A percentile compares a stretch with the other conserved stretches of the same genome.
phyloP scores from a whole-genome alignment of 2,113 vertebrate genomes.

The Porphyrio hochstetteri region DNA sequence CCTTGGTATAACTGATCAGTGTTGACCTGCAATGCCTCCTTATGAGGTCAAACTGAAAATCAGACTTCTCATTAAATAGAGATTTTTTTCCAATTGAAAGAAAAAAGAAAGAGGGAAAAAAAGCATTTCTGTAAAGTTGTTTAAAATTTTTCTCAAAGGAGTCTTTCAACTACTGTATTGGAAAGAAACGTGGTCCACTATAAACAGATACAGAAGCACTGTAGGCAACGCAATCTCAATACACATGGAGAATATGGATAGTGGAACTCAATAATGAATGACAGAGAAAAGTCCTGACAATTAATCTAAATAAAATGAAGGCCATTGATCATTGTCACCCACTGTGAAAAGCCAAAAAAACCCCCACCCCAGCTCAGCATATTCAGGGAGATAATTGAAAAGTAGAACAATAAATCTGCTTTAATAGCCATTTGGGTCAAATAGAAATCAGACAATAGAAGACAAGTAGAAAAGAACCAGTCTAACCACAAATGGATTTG shows the following conservation, averaged over 20 bases:
- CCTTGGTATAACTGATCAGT: neutral
- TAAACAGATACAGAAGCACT: neutral
- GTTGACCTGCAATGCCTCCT: neutral
- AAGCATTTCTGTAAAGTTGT: neutral
- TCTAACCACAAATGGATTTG: neutral
- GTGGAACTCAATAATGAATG: neutral
- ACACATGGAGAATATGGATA: slow-evolving; percentile 6
- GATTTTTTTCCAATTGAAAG: neutral
- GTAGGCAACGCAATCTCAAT: neutral
- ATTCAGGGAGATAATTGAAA: slow-evolving; percentile 7
- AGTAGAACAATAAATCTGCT: neutral
- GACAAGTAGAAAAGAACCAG: neutral
- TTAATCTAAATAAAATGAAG: slow-evolving; percentile 44
- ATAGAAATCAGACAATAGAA: neutral
- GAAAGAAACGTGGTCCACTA: neutral
- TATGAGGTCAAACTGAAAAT: neutral
- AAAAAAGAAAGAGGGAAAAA: neutral
- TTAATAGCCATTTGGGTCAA: neutral
- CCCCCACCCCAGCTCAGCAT: neutral
- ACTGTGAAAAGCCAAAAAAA: neutral
- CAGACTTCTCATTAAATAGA: neutral
- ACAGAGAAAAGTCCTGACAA: slow-evolving; percentile 23
- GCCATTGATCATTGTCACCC: slow-evolving; percentile 17
- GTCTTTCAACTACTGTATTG: neutral
- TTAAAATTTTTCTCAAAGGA: neutral